Base-by-base conservation (phyloP, 2,888 invertebrate genomes). In the Parochlus steinenii region DNA sequence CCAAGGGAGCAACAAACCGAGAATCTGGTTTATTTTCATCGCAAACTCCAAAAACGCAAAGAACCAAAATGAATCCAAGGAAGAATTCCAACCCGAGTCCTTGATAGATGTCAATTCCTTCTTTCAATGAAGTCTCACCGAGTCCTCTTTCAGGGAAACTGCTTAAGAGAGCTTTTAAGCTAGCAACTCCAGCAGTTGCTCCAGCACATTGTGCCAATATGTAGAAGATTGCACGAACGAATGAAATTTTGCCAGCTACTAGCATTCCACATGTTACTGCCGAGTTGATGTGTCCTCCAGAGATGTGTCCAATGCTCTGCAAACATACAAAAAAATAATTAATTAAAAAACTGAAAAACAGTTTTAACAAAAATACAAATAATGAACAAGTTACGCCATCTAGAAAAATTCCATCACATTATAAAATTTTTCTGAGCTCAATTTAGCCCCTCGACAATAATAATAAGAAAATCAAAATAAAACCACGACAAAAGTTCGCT, bases 271-370 rank as follows among this genome's bases (percentile, higher is more conserved):
- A 55, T 4, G 90, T 90, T 26, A 93, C 86, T 1, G 92, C 90
- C 2, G 92, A 92, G 65, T 93, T 93, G 41, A 92, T 66, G 58
- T 90, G 90, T 7, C 83, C 86, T 3, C 90, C 89, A 39, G 86
- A 87, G 34, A 87, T 69, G 58, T 87, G 85, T 4, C 85, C 86
- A 45, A 87, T 69, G 33, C 76, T 68, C 82, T 85, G 58, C 33
- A 56, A 62, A 33, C 45, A 43, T 40, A 37, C 33, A 31, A 39
- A 11, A 23, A 30, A 3, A 14, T 22, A 8, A 8, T 10, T 6
- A 8, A 22, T 22, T 22, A 22, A 8, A 22, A 22, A 22, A n/a
- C n/a, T n/a, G n/a, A n/a, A n/a, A n/a, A n/a, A n/a, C n/a, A n/a
- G n/a, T n/a, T n/a, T n/a, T n/a, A n/a, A n/a, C n/a, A n/a, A n/a